These are phyloP conservation scores for Cheilosia urbana DNA, from an alignment of 2,888 invertebrate species.

Conservation along the genomic window DNA sequence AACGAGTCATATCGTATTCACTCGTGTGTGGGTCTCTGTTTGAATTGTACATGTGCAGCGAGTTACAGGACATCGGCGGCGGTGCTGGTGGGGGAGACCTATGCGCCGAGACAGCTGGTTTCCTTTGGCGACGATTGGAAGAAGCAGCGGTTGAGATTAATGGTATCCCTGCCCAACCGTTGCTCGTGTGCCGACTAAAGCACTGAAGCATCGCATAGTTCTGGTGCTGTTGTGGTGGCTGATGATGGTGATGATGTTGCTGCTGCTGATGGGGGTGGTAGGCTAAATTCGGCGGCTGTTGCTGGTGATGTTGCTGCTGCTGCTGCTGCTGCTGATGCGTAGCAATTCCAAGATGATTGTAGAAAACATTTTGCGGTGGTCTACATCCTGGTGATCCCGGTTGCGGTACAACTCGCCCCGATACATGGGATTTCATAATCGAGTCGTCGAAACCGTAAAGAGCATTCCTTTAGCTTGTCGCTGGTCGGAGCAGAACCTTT, in stretches of 20 bases:
- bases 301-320: conserved; percentile 50
- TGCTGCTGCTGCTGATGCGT: conserved; percentile 64
- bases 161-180: conserved; percentile 92
- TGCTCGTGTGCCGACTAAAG: conserved; percentile 82
- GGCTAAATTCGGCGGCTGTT: conserved; percentile 52
- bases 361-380: conserved; percentile 59
- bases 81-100: conserved; percentile 32
- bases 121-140: conserved; percentile 64
- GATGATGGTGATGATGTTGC: conserved; percentile 33
- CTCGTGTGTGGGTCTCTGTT: conserved; percentile 60
- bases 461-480: conserved; percentile 65
- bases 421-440: conserved; percentile 74
- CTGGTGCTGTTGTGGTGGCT: conserved; percentile 69
- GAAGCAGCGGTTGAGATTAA: conserved; percentile 91
- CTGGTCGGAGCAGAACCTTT: conserved; percentile 13
- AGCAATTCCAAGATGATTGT: conserved; percentile 63
- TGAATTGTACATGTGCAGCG: conserved; percentile 51
- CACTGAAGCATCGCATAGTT: conserved; percentile 78
- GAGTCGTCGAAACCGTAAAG: conserved; percentile 48
- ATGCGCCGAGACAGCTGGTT: conserved; percentile 19
- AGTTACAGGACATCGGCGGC: conserved; percentile 54
- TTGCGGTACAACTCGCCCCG: conserved; percentile 71
- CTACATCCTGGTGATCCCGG: conserved; percentile 68
- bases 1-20: conserved; percentile 86
- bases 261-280: conserved; percentile 61